phyloP scores from a whole-genome alignment of 2,113 vertebrate species.

The Pyrgilauda ruficollis region DNA sequence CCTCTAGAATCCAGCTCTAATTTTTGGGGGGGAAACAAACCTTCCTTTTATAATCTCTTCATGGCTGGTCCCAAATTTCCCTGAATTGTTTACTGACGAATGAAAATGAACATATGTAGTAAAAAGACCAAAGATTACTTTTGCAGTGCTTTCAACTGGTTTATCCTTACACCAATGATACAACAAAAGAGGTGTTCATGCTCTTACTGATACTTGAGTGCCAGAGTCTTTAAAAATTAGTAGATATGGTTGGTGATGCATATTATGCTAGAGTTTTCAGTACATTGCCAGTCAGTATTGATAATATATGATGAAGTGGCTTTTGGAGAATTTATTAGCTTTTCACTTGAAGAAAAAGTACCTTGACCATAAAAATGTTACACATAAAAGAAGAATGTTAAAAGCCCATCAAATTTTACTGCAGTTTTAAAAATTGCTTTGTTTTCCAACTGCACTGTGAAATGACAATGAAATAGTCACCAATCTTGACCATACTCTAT shows the following conservation, averaged over 20 bases:
- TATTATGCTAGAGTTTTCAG: not conserved
- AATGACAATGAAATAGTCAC: not conserved
- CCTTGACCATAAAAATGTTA: not conserved
- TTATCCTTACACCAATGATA: fast-evolving
- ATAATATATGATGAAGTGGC: not conserved
- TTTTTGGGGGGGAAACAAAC: not conserved
- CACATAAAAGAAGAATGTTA: not conserved
- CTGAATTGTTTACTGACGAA: conserved; percentile 32
- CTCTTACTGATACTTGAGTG: not conserved
- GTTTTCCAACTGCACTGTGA: not conserved
- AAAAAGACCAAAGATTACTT: not conserved
- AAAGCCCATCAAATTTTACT: not conserved
- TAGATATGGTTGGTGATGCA: not conserved
- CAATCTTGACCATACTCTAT: not conserved
- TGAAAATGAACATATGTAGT: not conserved
- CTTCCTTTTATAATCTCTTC: not conserved
- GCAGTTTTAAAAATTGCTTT: not conserved
- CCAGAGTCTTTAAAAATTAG: not conserved
- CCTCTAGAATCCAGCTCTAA: not conserved
- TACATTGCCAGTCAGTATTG: fast-evolving
- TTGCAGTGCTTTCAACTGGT: not conserved
- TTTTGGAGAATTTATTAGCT: not conserved
- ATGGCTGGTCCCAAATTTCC: not conserved
- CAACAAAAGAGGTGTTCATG: not conserved
- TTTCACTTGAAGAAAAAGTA: not conserved